Conservation (phyloP, 2,113 vertebrate species). For the human (Homo sapiens) region GRCh38 chr1:204808001-204808500, state of each 20-base stretch:
- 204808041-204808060: no score
- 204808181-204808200: not conserved
- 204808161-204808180: not conserved
- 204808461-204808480: no score
- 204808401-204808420: not conserved
- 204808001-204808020: not conserved
- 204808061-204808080: not conserved
- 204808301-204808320: fast-evolving
- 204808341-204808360: fast-evolving
- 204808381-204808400: not conserved
- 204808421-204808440: not conserved
- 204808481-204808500: no score
- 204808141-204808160: not conserved
- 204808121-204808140: not conserved
- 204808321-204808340: fast-evolving
- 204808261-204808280: conserved; percentile 51
- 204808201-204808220: fast-evolving
- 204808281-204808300: not conserved
- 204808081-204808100: not conserved
- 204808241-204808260: not conserved
- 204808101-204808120: not conserved
- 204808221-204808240: not conserved
- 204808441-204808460: no score
- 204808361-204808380: not conserved
- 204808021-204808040: not conserved